phyloP scores from a whole-genome alignment of 2,113 vertebrate genomes.

The Acrocephalus kingi region DNA sequence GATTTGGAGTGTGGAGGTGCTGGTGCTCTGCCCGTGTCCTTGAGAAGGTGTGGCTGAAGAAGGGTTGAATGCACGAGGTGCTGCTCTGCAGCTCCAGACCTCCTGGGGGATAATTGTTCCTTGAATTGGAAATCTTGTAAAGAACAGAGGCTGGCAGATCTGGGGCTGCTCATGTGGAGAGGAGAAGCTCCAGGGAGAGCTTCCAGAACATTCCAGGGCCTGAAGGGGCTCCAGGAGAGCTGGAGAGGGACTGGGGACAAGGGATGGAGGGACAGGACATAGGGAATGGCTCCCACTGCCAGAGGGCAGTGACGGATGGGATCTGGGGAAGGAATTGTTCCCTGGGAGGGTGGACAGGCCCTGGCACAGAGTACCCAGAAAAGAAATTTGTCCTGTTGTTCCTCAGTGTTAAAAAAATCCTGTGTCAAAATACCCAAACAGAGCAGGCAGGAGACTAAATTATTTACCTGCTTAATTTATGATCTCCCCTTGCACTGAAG shows the following conservation, averaged over 20 bases:
- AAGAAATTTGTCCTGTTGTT: background rate
- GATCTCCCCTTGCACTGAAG: background rate
- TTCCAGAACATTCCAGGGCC: background rate
- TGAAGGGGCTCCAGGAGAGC: background rate
- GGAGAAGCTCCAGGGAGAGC: background rate
- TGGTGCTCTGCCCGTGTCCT: background rate
- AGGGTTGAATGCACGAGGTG: background rate
- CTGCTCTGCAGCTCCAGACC: background rate
- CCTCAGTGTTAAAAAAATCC: background rate
- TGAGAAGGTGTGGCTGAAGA: background rate
- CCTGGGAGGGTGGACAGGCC: accelerated
- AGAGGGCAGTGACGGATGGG: background rate
- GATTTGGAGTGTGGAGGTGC: background rate
- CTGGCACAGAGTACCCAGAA: background rate
- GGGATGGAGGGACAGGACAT: background rate
- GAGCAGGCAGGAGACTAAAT: background rate
- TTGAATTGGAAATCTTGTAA: background rate
- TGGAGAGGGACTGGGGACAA: background rate
- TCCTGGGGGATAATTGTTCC: background rate
- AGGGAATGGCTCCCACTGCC: background rate
- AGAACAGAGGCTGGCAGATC: background rate
- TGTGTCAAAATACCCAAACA: background rate
- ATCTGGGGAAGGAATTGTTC: accelerated
- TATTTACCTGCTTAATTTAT: background rate
- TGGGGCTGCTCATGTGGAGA: background rate